Base-by-base conservation (phyloP, 2,113 vertebrate species). In the Catharus minimus region DNA sequence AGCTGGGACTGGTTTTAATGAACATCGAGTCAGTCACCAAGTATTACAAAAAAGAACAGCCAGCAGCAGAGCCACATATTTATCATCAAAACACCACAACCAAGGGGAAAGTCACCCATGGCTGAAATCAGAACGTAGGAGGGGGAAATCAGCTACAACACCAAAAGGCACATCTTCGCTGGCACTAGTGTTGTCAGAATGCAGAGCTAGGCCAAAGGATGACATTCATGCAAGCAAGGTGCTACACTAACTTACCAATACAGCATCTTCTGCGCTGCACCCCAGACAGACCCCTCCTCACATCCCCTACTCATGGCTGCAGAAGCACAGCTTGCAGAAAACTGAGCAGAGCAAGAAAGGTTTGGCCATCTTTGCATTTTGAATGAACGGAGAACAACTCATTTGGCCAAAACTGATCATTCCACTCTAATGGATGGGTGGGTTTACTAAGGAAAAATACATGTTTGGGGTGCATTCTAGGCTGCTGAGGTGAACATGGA, bases 221-320 rank as follows among this genome's bases (percentile, higher is more conserved):
- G 1, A 7, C 5, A 5, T 14, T 79, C 32, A 3, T 23, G 20
- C 13, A 62, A 76, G 20, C 22, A 53, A 28, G 39, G 53, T 64
- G 38, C 57, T 47, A 30, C 0, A 1, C 26, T 23, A 65, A 69
- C 20, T 9, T 4, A 1, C 22, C 2, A 0, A 15, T 22, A 24
- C 0, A 0, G 14, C 1, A 0, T 18, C 12, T 32, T 30, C 56
- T 66, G 50, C 41, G 72, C 65, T 66, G 46, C 38, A 20, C 17
- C 13, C 11, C 1, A 0, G 46, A 19, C 46, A 66, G 32, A 30
- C 5, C 1, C 0, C n/a, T n/a, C 21, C 49, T 30, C 72, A 8
- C 0, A 0, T 39, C 11, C 43, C 26, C 17, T 64, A 1, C 26
- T 46, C 36, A 6, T 1, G 2, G 36, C 49, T 76, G 41, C 55